phyloP scores from a whole-genome alignment of 2,888 invertebrate genomes.

The Trichogramma dendrolimi region DNA sequence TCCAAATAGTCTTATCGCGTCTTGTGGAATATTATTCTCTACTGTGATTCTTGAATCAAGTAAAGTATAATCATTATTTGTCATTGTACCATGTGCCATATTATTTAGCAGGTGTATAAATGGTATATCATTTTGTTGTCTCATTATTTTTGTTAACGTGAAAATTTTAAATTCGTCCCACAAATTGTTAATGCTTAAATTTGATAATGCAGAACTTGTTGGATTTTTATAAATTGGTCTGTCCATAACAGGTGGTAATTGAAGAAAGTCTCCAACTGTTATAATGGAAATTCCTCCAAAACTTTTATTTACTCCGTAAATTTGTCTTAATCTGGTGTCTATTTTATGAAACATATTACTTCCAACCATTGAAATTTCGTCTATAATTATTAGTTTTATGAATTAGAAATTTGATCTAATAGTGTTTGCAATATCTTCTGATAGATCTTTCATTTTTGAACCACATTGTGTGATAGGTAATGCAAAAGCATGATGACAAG shows the following conservation, averaged over 20 bases:
- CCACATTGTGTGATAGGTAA: constrained; percentile 23
- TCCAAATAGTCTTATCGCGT: too few species aligned
- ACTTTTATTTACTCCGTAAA: constrained; percentile 41
- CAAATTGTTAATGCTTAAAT: too few species aligned
- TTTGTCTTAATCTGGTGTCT: too few species aligned
- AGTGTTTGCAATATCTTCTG: constrained; percentile 26
- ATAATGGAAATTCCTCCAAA: constrained; percentile 41
- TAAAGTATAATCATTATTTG: too few species aligned
- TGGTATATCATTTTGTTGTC: constrained; percentile 36
- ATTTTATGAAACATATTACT: constrained; percentile 31
- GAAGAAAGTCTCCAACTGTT: constrained; percentile 43
- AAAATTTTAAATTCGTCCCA: too few species aligned
- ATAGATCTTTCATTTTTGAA: constrained; percentile 19
- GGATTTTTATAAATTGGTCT: constrained; percentile 31
- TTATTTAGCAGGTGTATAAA: constrained; percentile 37
- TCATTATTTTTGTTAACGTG: constrained; percentile 35
- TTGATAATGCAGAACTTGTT: too few species aligned
- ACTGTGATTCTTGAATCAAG: too few species aligned
- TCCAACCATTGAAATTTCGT: constrained; percentile 44
- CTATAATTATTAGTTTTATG: constrained; percentile 39
- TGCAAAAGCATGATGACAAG: constrained; percentile 35
- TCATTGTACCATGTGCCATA: constrained; percentile 32
- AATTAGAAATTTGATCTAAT: constrained; percentile 31
- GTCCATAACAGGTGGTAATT: constrained; percentile 41
- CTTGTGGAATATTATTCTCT: too few species aligned